These are phyloP conservation scores for Pangasius larnaudii DNA, from an alignment of 2,797 vertebrate species.

Conservation along the genomic window DNA sequence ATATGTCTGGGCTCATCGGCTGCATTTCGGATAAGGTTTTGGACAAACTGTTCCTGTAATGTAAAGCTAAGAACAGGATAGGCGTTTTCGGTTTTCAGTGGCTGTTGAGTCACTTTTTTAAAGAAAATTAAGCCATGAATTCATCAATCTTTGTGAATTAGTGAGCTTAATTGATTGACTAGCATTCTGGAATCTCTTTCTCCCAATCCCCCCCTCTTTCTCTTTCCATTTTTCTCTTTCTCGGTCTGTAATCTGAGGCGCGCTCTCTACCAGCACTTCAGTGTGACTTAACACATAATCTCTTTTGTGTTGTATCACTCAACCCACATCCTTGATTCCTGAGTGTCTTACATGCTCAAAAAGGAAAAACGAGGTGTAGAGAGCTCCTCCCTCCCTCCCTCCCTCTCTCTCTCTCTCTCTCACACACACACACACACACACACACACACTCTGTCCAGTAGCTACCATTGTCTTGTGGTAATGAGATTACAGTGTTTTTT, in stretches of 20 bases:
- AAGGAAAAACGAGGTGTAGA: neutral
- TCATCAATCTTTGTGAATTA: neutral
- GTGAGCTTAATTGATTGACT: neutral
- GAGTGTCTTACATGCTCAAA: neutral
- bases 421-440: too few species aligned
- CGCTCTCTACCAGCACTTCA: neutral
- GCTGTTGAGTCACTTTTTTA: neutral
- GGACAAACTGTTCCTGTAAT: neutral
- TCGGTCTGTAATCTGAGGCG: neutral
- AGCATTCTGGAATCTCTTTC: neutral
- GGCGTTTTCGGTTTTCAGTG: neutral
- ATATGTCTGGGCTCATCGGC: neutral
- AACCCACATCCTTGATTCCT: neutral
- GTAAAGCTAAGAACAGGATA: neutral
- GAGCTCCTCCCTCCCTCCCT: neutral
- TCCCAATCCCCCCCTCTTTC: neutral
- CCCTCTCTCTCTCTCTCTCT: neutral
- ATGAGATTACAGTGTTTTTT: slow-evolving; percentile 80
- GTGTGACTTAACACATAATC: neutral
- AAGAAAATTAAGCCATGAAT: neutral
- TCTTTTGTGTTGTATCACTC: slow-evolving; percentile 7
- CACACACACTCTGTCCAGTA: slow-evolving; percentile 38
- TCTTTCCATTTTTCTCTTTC: neutral
- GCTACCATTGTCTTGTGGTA: slow-evolving; percentile 81
- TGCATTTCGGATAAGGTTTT: neutral